Percentiles rank a stretch among this genome's conserved stretches.
These are phyloP conservation scores for Drosophila erecta DNA, from an alignment of 1,140 invertebrate genomes.

Conservation along the genomic window DNA sequence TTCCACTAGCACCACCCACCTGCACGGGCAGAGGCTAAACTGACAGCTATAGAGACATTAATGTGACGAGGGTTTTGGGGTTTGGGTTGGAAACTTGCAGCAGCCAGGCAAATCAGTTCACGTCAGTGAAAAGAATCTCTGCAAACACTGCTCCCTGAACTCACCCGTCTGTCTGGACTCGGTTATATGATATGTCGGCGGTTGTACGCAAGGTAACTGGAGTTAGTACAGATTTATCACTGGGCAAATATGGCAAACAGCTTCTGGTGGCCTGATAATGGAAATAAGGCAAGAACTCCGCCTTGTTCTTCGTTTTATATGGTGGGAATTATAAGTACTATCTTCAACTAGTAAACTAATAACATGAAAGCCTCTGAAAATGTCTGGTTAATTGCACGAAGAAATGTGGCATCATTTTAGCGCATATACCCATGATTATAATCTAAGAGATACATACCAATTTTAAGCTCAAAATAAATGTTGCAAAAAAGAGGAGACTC, in stretches of 20 bases:
- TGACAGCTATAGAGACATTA: conserved; percentile 83
- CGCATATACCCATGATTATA: no score
- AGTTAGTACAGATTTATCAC: conserved; percentile 31
- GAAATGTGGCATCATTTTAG: no score
- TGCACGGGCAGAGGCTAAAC: conserved; percentile 57
- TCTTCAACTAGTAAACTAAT: not conserved
- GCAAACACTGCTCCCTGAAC: conserved; percentile 28
- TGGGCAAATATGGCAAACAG: conserved; percentile 14
- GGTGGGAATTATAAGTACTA: not conserved
- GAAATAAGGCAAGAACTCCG: not conserved
- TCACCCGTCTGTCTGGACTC: conserved; percentile 9
- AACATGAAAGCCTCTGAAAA: no score
- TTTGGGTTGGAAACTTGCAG: conserved; percentile 56
- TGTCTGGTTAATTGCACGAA: no score
- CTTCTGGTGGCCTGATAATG: conserved; percentile 23
- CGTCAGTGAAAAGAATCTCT: conserved; percentile 54
- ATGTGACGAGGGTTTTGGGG: conserved; percentile 76
- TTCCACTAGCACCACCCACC: conserved; percentile 35
- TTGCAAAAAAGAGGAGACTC: no score
- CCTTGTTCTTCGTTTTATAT: conserved; percentile 1
- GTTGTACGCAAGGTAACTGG: not conserved
- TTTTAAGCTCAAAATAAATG: not conserved
- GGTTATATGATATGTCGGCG: conserved; percentile 43
- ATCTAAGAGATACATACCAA: not conserved
- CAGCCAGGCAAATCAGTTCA: conserved; percentile 34